A percentile compares a stretch with the other conserved stretches of the same genome.
phyloP scores from a whole-genome alignment of 2,113 vertebrate genomes.

The Henicopernis longicauda region DNA sequence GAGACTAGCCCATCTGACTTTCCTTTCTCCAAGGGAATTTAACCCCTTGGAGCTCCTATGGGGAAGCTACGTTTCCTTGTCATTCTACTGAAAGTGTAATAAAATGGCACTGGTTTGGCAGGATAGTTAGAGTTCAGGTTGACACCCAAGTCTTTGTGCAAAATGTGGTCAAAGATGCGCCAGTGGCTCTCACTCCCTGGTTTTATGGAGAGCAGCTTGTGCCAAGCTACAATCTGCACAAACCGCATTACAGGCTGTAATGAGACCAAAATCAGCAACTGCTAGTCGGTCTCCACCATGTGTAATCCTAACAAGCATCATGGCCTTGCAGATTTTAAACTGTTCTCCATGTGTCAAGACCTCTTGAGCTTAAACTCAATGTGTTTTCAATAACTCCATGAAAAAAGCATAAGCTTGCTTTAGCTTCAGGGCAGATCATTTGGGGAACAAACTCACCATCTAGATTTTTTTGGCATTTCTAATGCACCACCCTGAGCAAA shows the following conservation, averaged over 20 bases:
- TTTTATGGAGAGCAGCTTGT: background rate
- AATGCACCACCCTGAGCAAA: background rate
- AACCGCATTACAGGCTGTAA: background rate
- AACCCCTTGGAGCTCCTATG: slow-evolving; percentile 41
- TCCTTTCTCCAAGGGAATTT: slow-evolving; percentile 47
- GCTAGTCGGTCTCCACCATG: background rate
- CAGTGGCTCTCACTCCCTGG: background rate
- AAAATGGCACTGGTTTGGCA: slow-evolving; percentile 8
- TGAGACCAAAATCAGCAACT: slow-evolving; percentile 41
- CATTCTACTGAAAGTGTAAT: background rate
- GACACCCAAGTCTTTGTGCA: background rate
- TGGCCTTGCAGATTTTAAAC: background rate
- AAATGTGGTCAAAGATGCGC: background rate
- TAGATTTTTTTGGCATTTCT: background rate
- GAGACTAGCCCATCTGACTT: slow-evolving; percentile 56
- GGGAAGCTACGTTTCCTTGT: background rate
- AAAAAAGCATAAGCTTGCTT: background rate
- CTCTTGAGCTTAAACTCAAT: background rate
- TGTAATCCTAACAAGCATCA: background rate
- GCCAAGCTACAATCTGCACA: slow-evolving; percentile 33
- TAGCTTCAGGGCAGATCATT: background rate
- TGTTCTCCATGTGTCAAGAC: background rate
- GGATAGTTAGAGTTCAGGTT: background rate
- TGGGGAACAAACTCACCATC: background rate
- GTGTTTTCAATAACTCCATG: background rate